phyloP scores from a whole-genome alignment of 2,888 invertebrate genomes.

The Vannuccia rotundouncinata region DNA sequence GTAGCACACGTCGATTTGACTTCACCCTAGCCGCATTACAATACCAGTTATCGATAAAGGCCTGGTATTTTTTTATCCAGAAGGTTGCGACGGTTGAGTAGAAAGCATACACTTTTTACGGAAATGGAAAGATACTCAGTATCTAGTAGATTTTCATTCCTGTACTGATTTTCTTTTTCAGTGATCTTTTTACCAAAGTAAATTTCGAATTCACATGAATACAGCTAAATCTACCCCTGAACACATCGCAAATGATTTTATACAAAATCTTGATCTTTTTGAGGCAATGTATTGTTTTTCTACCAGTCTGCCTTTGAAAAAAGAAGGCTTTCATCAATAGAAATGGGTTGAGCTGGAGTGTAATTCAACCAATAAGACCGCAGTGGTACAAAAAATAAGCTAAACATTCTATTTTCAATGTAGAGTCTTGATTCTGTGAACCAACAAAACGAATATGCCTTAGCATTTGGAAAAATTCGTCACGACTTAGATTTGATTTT shows the following conservation, averaged over 20 bases:
- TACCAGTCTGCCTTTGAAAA: background rate
- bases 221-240: background rate
- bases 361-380: background rate
- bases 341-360: background rate
- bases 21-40: background rate
- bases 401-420: background rate
- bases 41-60: background rate
- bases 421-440: background rate
- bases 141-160: background rate
- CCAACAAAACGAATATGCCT: background rate
- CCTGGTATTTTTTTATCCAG: background rate
- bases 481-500: background rate
- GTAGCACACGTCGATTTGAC: background rate
- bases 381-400: background rate
- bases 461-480: background rate
- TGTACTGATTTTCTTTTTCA: background rate
- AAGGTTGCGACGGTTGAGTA: background rate
- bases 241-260: background rate
- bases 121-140: background rate
- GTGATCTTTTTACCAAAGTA: background rate
- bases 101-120: background rate
- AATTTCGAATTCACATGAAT: background rate
- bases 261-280: background rate
- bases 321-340: background rate
- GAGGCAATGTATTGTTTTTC: background rate